A percentile compares a stretch with the other conserved stretches of the same genome.
Conservation (phyloP, 1,140 invertebrate genomes). For the Scaptodrosophila lebanonensis region DNA sequence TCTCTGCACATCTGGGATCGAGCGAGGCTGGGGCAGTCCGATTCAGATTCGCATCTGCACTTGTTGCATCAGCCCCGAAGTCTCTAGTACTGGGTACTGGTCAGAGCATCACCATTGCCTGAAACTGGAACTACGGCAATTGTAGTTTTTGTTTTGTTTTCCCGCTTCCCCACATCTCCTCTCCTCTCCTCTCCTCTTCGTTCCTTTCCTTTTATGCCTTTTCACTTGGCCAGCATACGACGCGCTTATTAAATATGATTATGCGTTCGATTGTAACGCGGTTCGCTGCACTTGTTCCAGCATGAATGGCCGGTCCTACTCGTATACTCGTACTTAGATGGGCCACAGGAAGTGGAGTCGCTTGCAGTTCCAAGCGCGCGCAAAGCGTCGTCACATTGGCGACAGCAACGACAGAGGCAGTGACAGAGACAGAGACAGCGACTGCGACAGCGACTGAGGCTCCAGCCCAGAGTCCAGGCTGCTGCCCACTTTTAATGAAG, state of each 20-base stretch:
- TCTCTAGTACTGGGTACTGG: constrained; percentile 1
- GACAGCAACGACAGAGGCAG: constrained; percentile 10
- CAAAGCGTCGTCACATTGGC: constrained; percentile 70
- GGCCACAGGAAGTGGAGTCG: constrained; percentile 56
- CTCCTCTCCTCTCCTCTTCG: not conserved
- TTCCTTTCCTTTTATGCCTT: constrained; percentile 15
- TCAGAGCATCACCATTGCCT: not conserved
- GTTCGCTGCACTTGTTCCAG: constrained; percentile 22
- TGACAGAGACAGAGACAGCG: not conserved
- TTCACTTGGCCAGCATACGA: constrained; percentile 41
- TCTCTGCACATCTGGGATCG: constrained; percentile 63
- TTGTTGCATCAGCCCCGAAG: constrained; percentile 53
- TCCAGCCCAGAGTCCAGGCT: constrained; percentile 26
- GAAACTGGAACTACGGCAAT: constrained; percentile 13
- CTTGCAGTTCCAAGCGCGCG: constrained; percentile 10
- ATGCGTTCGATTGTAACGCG: constrained; percentile 63
- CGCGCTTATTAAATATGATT: constrained; percentile 75
- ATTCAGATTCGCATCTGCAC: too few relatives aligned
- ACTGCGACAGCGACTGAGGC: constrained; percentile 7
- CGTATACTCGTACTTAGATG: not conserved
- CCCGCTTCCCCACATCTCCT: not conserved
- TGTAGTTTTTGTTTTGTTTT: constrained; percentile 1
- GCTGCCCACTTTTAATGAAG: constrained; percentile 74
- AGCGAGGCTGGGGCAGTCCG: too few relatives aligned
- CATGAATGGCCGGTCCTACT: not conserved